phyloP scores from a whole-genome alignment of 2,797 vertebrate genomes.

The Leptodactylus fallax region DNA sequence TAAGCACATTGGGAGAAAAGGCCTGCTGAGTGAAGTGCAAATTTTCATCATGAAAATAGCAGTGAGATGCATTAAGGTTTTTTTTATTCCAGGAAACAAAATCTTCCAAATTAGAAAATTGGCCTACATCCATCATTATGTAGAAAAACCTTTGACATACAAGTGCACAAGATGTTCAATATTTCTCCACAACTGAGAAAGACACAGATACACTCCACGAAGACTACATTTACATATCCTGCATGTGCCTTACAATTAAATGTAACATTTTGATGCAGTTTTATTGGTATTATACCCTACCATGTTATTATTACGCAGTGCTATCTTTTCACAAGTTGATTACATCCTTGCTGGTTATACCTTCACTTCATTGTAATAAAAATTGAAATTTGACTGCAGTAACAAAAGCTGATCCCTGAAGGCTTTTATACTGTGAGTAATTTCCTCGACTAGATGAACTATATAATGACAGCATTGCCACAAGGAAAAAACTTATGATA shows the following conservation, averaged over 20 bases:
- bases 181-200: neutral
- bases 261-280: conserved; percentile 4
- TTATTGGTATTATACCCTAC: conserved; percentile 1
- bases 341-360: conserved; percentile 38
- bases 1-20: neutral
- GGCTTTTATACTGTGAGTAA: conserved; percentile 8
- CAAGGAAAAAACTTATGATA: neutral
- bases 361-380: conserved; percentile 26
- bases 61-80: neutral
- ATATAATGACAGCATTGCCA: neutral
- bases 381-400: conserved; percentile 25
- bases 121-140: neutral
- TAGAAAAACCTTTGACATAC: neutral
- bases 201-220: neutral
- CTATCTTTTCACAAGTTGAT: conserved; percentile 25
- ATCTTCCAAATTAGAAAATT: neutral
- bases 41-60: neutral
- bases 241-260: conserved; percentile 4
- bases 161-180: neutral
- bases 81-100: neutral
- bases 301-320: conserved; percentile 28
- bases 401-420: conserved; percentile 16
- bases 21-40: neutral
- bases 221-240: neutral
- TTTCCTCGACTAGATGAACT: conserved; percentile 9